Evolutionary conservation across 2,113 vertebrate species (phyloP).

Genomic region (Litocranius walleri): DNA sequence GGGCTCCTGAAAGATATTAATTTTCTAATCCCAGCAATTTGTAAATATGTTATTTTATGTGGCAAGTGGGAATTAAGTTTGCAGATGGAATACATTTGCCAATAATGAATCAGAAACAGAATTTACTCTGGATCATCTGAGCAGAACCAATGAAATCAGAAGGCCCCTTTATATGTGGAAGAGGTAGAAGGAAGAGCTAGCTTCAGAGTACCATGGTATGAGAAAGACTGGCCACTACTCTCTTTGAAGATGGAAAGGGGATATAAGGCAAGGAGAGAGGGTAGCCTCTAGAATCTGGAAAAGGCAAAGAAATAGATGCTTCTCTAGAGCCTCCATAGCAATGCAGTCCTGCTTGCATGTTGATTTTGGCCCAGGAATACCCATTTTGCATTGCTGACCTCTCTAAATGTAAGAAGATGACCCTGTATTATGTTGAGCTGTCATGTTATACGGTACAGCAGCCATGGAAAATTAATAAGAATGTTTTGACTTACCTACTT

Average conservation of each 20-base stretch:
- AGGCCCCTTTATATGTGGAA: not conserved
- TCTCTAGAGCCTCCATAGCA: not conserved
- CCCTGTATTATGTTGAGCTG: not conserved
- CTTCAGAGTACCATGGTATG: rapidly evolving
- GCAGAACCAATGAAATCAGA: not conserved
- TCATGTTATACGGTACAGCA: not conserved
- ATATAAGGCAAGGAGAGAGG: not conserved
- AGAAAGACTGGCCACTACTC: not conserved
- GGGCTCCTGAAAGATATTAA: not conserved
- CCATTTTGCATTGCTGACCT: not conserved
- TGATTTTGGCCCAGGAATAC: not conserved
- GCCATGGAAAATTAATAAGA: not conserved
- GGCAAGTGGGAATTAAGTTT: not conserved
- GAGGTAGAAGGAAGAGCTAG: not conserved
- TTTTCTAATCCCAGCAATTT: not conserved
- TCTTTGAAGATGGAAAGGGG: not conserved
- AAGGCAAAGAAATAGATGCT: not conserved
- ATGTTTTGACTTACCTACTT: not conserved
- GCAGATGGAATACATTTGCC: not conserved
- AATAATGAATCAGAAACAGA: not conserved
- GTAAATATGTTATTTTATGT: not conserved
- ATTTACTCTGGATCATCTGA: not conserved
- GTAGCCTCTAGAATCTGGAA: not conserved
- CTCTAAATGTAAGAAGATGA: not conserved
- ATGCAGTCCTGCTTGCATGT: rapidly evolving